Percentiles rank a stretch among this genome's conserved stretches.
Evolutionary conservation across 2,797 vertebrate species (phyloP).

Genomic region (Eulemur rubriventer): DNA sequence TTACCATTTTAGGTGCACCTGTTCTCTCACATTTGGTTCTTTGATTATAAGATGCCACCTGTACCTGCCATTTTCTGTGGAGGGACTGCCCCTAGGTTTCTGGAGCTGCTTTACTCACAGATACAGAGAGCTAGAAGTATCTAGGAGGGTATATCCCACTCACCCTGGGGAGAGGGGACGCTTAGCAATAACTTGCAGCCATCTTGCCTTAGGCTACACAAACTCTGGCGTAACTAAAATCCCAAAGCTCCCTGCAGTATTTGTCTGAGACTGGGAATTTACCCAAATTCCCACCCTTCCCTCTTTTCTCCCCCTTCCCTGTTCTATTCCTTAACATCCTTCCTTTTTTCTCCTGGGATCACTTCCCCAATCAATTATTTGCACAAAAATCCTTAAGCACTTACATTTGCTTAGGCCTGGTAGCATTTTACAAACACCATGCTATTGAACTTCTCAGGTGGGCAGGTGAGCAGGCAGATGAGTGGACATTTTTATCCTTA

Average conservation of each 20-base stretch:
- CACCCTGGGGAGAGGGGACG: too few species aligned
- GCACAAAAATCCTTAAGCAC: background rate
- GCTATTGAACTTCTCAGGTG: background rate
- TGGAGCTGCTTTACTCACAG: background rate
- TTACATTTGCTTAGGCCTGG: background rate
- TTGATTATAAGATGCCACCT: background rate
- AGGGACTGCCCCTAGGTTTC: background rate
- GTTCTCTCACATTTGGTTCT: background rate
- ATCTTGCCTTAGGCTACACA: background rate
- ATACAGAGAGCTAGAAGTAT: background rate
- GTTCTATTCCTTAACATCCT: background rate
- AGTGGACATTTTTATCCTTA: background rate
- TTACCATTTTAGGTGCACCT: fast-evolving
- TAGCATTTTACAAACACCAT: background rate
- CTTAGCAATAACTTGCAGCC: too few species aligned
- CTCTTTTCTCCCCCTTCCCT: background rate
- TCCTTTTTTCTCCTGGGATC: background rate
- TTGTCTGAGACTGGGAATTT: background rate
- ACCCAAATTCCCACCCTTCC: background rate
- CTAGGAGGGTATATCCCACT: background rate
- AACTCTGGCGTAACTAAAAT: background rate
- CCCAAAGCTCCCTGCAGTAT: background rate
- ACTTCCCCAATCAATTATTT: background rate
- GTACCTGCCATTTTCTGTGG: fast-evolving
- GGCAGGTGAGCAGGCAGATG: background rate